Evolutionary conservation across 2,113 vertebrate genomes (phyloP).

Genomic region (Engraulis encrasicolus): DNA sequence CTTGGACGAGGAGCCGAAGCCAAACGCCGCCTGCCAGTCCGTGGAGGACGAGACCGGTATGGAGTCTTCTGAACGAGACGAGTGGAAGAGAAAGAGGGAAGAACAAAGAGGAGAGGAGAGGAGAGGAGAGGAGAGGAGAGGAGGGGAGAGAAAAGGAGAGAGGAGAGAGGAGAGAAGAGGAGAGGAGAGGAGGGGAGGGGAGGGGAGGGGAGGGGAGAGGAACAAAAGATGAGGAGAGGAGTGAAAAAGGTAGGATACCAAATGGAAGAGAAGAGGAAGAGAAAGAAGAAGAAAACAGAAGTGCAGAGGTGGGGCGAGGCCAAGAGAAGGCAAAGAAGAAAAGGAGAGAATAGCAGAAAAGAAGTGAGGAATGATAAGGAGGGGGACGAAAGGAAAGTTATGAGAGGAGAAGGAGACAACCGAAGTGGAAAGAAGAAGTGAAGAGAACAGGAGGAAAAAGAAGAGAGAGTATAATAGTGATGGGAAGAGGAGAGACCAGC

Average conservation of each 20-base stretch:
- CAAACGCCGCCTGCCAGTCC: conserved; percentile 95
- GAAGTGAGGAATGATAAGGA: too few relatives aligned
- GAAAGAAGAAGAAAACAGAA: background rate
- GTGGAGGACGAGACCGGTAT: conserved; percentile 92
- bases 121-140: background rate
- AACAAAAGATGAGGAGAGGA: too few relatives aligned
- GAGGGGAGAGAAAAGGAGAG: background rate
- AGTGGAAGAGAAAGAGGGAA: background rate
- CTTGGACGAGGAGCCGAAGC: conserved; percentile 91
- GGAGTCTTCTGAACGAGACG: conserved; percentile 74
- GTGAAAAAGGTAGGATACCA: background rate
- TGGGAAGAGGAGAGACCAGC: too few relatives aligned
- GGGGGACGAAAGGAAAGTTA: too few relatives aligned
- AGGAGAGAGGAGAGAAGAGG: too few relatives aligned
- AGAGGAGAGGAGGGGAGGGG: too few relatives aligned
- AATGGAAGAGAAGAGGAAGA: background rate
- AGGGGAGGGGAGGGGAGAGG: too few relatives aligned
- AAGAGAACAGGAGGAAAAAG: too few relatives aligned
- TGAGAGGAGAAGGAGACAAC: too few relatives aligned
- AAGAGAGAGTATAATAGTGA: too few relatives aligned
- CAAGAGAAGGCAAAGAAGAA: background rate
- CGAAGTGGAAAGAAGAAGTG: too few relatives aligned
- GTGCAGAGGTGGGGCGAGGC: background rate
- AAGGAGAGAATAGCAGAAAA: background rate
- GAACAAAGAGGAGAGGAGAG: background rate